Base-by-base conservation (phyloP, 1,140 invertebrate species). In the Cydia strobilella region DNA sequence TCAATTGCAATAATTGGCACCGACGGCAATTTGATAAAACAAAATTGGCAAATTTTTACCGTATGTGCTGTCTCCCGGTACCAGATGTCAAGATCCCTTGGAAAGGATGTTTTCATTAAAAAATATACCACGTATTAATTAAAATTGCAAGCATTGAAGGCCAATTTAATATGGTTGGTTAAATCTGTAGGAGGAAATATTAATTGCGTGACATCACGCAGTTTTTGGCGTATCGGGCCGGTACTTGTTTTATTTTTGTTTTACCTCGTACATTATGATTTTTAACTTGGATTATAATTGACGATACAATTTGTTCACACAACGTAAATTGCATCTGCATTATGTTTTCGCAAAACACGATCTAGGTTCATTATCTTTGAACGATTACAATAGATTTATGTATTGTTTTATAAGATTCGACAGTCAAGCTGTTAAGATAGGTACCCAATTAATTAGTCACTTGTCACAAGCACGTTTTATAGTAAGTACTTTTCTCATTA, bases 181-280 rank as follows among this genome's bases (percentile, higher is more conserved):
- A 27, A 27, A 66, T 66, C 25, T n/a, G 65, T 69, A 35, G 35
- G 35, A 9, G 20, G 54, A 59, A 69, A 39, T n/a, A 10, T 42
- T 59, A 69, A 69, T 69, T 69, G 65, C 65, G 35, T 69, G 65
- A 69, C 65, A 69, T 69, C 65, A 42, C 35, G 65, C 65, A 69
- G 35, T 35, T 69, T 69, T 69, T 31, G 65, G 65, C 27, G 65
- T 42, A 69, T 69, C 65, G 15, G 15, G 31, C 13, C 12, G n/a
- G 25, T 66, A 18, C n/a, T 18, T 69, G 31, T 69, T 69, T 69
- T 69, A 31, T 69, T 69, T 69, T 35, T 18, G 65, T 69, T 69
- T 69, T 35, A 35, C 15, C 12, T 69, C 27, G 27, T 69, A 69
- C 65, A 69, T 69, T 69, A 69, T 20, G 27, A 69, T 69, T 69